Evolutionary conservation across 2,888 invertebrate species (phyloP), one percentile per base, ranked within the genome.

Genomic region (Chirona hameri): DNA sequence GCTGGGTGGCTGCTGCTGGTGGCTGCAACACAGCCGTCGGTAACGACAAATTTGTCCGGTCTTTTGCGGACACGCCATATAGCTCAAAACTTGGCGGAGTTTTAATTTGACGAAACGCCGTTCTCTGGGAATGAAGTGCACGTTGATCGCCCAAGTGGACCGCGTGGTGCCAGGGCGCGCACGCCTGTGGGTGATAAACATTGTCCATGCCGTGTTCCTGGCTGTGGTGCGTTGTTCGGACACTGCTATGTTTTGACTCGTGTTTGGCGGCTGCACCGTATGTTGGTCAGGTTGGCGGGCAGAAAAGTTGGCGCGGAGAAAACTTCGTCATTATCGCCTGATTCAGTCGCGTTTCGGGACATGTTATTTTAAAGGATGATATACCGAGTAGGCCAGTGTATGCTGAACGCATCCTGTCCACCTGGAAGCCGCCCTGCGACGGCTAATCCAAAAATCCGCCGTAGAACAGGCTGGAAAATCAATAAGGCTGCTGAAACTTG

Each of bases 181-280:
- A 52, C 39, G 52, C 18, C 60, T 18, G 24, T 60, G 24, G 60
- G 24, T 24, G 60, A 24, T 55, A 24, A 12, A 60, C 9, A 18
- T 4, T 21, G 72, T 18, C 39, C 1, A n/a, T 14, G 72, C 39
- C 72, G 31, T 72, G 76, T 24, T 24, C 12, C 39, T 76, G 46
- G 3, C 39, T 39, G 10, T 76, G 46, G 5, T 9, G 39, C 46
- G 3, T 18, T 10, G 24, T 24, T 24, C 39, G 21, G 24, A 24
- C 46, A 46, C 39, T 39, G 76, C 46, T 39, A 76, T 76, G 76
- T 76, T 76, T 76, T 76, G 39, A 46, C 76, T 76, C 24, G 21
- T 76, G 39, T 76, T 76, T 76, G 76, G 76, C 76, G 39, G 46
- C 46, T 27, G 76, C 39, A 31, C 76, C 76, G 76, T 76, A 46